These are phyloP conservation scores for Ganaspis sp. DNA, from an alignment of 1,140 invertebrate species.

Conservation along the genomic window DNA sequence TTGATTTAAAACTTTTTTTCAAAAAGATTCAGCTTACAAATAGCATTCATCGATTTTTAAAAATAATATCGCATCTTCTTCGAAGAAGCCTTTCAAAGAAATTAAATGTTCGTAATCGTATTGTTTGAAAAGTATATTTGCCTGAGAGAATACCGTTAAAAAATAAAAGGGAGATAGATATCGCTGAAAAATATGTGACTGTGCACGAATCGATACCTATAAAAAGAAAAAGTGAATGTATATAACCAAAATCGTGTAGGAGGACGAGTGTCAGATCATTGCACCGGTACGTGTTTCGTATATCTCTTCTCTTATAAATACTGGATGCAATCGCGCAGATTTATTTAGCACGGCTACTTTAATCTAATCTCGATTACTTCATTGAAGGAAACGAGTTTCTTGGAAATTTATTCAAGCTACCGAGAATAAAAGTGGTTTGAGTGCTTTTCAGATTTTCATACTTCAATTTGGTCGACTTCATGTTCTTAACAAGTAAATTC, in stretches of 20 bases:
- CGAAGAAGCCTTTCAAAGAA: background rate
- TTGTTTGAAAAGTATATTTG: background rate
- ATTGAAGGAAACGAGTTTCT: constrained; percentile 6
- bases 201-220: background rate
- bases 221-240: constrained; percentile 27
- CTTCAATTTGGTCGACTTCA: background rate
- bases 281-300: constrained; percentile 2
- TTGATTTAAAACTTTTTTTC: too few species aligned
- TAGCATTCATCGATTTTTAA: too few species aligned
- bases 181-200: constrained; percentile 2
- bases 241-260: constrained; percentile 8
- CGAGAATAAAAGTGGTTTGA: constrained; percentile 8
- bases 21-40: too few species aligned
- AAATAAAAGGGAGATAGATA: constrained; percentile 3
- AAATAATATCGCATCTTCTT: too few species aligned
- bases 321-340: background rate
- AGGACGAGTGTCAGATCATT: constrained; percentile 18
- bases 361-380: constrained; percentile 16
- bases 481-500: too few species aligned
- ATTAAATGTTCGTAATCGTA: background rate
- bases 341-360: constrained; percentile 16
- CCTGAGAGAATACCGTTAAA: background rate
- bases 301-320: constrained; percentile 19
- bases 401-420: background rate
- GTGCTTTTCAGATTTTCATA: background rate